Conservation (phyloP, 2,797 vertebrate genomes). For the Phataginus tetradactyla region DNA sequence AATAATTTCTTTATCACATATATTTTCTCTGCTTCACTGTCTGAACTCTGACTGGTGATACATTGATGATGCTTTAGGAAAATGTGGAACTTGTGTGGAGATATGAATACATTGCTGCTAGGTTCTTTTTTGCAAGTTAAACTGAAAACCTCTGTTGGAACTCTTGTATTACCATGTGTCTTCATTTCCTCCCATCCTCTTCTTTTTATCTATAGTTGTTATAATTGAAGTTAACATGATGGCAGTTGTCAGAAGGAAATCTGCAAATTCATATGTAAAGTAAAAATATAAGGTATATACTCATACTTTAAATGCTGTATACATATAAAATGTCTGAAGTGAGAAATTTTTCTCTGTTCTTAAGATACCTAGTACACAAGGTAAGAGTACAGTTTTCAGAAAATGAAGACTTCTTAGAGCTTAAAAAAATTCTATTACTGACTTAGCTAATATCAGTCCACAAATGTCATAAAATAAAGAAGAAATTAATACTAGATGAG, state of each 20-base stretch:
- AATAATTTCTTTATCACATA: background rate
- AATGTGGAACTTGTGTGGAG: background rate
- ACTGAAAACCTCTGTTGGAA: background rate
- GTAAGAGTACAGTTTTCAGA: background rate
- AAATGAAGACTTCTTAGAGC: background rate
- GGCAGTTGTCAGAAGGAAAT: background rate
- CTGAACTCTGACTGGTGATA: background rate
- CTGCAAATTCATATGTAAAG: background rate
- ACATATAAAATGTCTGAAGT: background rate
- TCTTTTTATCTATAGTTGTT: background rate
- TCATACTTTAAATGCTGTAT: background rate
- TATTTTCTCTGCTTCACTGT: background rate
- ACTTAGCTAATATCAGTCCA: background rate
- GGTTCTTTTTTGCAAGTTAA: background rate
- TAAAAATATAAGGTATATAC: background rate
- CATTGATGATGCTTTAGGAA: background rate
- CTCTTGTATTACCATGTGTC: background rate
- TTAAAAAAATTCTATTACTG: background rate
- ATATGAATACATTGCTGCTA: background rate
- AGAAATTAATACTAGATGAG: background rate
- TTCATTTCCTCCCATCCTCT: background rate
- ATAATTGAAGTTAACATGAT: background rate
- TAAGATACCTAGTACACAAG: background rate
- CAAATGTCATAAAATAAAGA: background rate
- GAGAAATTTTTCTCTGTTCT: background rate